Base-by-base conservation (phyloP, 2,113 vertebrate species). In the Neomonachus schauinslandi region DNA sequence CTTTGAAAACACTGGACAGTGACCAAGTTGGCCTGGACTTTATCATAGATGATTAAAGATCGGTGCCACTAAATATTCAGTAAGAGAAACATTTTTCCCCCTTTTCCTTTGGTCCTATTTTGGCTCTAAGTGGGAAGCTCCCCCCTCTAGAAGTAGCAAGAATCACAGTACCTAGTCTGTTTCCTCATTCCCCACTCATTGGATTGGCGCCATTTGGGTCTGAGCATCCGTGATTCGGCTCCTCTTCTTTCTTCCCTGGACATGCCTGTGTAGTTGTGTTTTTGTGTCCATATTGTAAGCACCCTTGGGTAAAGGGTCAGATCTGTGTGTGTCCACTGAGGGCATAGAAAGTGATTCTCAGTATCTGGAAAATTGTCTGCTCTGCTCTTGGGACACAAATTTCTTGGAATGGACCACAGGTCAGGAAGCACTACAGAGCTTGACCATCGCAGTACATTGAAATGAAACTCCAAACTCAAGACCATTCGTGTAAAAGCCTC, bases 381-480 rank as follows among this genome's bases (percentile, higher is more conserved):
- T 69, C 13, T 65, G 4, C 4, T 84, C 33, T 12, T 33, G 21
- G 49, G n/a, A 67, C 31, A 9, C 3, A 9, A 22, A 10, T 12
- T 76, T 67, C 49, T 24, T 46, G 16, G 55, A 74, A 33, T 49
- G 39, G 46, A 26, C 28, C 14, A 14, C 18, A 7, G 28, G 7
- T 59, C 33, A n/a, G 79, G n/a, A 49, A 72, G 8, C 0, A 0
- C 22, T n/a, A 1, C 13, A 26, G 36, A 80, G 14, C 31, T 82
- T 79, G 28, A 18, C n/a, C 0, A 0, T 9, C n/a, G 49, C 59
- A 36, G 3, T 39, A 57, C 31, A 5, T 1, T 2, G 36, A 82
- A 76, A 42, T 1, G 10, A 61, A 24, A 16, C 18, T 46, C 31
- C 1, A 28, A 76, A 28, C 36, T 15, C 46, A 87, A 83, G 39